Evolutionary conservation across 2,113 vertebrate genomes (phyloP).

Genomic region (Hypocryptadius cinnamomeus): DNA sequence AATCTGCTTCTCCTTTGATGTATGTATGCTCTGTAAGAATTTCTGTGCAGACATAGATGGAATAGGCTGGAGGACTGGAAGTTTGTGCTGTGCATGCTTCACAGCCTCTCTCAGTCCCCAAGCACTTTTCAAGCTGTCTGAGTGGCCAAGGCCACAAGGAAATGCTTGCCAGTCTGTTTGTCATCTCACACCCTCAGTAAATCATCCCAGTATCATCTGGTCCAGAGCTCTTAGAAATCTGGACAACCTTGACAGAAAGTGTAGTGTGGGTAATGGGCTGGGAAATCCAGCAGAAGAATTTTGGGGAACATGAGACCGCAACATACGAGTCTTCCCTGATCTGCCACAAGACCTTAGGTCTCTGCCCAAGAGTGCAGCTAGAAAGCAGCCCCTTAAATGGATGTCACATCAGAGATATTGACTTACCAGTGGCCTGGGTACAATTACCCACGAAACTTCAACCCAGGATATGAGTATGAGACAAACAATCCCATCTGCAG

Average conservation of each 20-base stretch:
- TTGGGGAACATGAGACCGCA: not conserved
- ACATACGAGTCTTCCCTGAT: not conserved
- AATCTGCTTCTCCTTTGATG: not conserved
- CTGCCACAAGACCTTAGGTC: not conserved
- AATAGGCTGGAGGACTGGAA: not conserved
- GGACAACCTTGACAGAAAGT: not conserved
- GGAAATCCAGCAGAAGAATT: not conserved
- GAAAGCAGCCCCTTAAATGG: conserved; percentile 4
- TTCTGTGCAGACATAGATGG: not conserved
- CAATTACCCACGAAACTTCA: not conserved
- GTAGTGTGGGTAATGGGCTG: not conserved
- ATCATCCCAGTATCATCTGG: conserved; percentile 10
- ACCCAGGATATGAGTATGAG: not conserved
- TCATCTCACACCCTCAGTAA: not conserved
- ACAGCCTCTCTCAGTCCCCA: not conserved
- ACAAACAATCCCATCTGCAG: conserved; percentile 47
- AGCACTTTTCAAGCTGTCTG: not conserved
- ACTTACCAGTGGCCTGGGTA: conserved; percentile 1
- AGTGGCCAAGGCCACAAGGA: not conserved
- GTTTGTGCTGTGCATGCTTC: not conserved
- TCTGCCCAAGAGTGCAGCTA: not conserved
- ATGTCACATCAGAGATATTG: conserved; percentile 3
- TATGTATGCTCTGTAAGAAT: not conserved
- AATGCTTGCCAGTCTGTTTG: not conserved
- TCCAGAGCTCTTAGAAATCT: not conserved